Evolutionary conservation across 2,888 invertebrate species (phyloP).

Genomic region (Cheilosia urbana): DNA sequence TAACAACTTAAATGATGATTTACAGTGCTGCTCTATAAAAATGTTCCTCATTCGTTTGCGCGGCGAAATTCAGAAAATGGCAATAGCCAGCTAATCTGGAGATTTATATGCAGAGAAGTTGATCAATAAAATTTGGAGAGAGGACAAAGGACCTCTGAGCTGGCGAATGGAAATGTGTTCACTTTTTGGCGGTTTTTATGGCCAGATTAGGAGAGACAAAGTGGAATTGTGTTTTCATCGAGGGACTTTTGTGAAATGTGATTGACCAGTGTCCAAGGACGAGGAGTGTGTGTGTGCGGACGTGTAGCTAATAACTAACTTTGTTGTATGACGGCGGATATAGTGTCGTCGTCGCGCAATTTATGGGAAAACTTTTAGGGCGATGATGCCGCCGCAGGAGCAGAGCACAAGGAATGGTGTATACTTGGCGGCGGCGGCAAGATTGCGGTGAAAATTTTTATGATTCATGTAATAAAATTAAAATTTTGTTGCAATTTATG

Average conservation of each 20-base stretch:
- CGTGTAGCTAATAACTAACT: slow-evolving; percentile 31
- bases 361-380: slow-evolving; percentile 71
- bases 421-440: slow-evolving; percentile 54
- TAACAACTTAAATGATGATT: slow-evolving; percentile 78
- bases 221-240: slow-evolving; percentile 48
- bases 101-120: slow-evolving; percentile 83
- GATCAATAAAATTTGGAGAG: slow-evolving; percentile 80
- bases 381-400: neutral
- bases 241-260: slow-evolving; percentile 11
- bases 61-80: slow-evolving; percentile 45
- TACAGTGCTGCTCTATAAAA: slow-evolving; percentile 79
- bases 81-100: slow-evolving; percentile 79
- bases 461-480: slow-evolving; percentile 65
- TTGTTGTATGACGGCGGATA: slow-evolving; percentile 45
- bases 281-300: neutral
- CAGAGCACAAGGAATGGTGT: slow-evolving; percentile 28
- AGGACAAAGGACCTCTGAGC: slow-evolving; percentile 49
- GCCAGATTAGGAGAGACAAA: slow-evolving; percentile 75
- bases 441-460: slow-evolving; percentile 73
- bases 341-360: slow-evolving; percentile 38
- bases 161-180: slow-evolving; percentile 67
- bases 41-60: slow-evolving; percentile 37
- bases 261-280: slow-evolving; percentile 71
- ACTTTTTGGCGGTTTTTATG: slow-evolving; percentile 77
- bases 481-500: slow-evolving; percentile 74